Evolutionary conservation across 2,797 vertebrate species (phyloP).

Genomic region (Rhinogobio ventralis): DNA sequence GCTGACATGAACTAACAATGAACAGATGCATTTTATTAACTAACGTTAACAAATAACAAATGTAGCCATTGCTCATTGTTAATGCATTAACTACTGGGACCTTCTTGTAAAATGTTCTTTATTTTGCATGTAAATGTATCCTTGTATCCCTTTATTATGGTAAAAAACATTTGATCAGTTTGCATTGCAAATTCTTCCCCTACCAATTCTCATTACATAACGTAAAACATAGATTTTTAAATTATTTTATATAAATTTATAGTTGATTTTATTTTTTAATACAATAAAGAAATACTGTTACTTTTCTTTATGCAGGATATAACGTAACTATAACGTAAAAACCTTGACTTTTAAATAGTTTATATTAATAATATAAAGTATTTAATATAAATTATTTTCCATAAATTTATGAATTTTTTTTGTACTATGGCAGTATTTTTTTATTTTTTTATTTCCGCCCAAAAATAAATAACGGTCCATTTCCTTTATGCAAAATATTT

Average conservation of each 20-base stretch:
- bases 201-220: not conserved
- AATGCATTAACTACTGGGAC: not conserved
- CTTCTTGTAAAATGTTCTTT: not conserved
- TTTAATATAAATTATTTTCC: no score
- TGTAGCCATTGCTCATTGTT: not conserved
- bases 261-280: not conserved
- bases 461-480: not conserved
- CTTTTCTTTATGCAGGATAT: not conserved
- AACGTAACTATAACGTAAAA: no score
- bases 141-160: not conserved
- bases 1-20: not conserved
- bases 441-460: no score
- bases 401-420: no score
- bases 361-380: no score
- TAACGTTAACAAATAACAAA: not conserved
- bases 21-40: not conserved
- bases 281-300: no score
- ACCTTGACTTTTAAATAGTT: no score
- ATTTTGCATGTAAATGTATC: not conserved
- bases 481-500: not conserved
- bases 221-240: not conserved
- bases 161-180: not conserved
- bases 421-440: not conserved
- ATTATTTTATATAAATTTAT: not conserved
- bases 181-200: not conserved